phyloP scores from a whole-genome alignment of 1,140 invertebrate genomes.

The Saxidomus purpurata region DNA sequence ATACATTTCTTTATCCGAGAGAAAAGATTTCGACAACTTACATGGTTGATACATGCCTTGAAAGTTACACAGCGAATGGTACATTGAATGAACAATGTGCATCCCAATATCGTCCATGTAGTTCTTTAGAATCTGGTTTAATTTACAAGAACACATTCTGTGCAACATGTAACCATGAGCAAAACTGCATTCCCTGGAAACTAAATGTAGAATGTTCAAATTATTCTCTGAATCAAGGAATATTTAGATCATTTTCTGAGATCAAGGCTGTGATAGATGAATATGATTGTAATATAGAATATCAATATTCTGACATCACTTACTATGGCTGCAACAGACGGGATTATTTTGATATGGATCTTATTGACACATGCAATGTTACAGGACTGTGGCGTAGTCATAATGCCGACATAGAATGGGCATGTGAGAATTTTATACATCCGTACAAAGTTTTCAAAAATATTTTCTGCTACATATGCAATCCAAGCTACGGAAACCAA shows the following conservation, averaged over 20 bases:
- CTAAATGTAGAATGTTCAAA: not conserved
- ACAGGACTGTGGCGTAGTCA: not conserved
- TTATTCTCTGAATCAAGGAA: not conserved
- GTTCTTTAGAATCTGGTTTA: not conserved
- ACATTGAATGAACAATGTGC: not conserved
- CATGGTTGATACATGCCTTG: not conserved
- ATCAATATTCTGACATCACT: not conserved
- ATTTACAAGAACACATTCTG: too few relatives aligned
- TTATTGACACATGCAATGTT: not conserved
- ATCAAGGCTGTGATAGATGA: too few relatives aligned
- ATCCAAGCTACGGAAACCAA: not conserved
- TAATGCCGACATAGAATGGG: constrained; percentile 24
- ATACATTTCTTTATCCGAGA: not conserved
- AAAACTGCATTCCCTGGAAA: too few relatives aligned
- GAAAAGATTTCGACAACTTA: too few relatives aligned
- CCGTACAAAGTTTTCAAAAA: too few relatives aligned
- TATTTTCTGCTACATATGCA: too few relatives aligned
- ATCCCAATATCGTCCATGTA: too few relatives aligned
- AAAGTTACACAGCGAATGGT: not conserved
- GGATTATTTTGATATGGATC: not conserved
- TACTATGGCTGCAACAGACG: not conserved
- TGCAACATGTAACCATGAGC: too few relatives aligned
- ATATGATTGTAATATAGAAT: too few relatives aligned
- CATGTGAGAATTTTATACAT: too few relatives aligned
- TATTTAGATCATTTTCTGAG: not conserved